These are phyloP conservation scores for Troilus luridus DNA, from an alignment of 2,888 invertebrate genomes.

Conservation along the genomic window DNA sequence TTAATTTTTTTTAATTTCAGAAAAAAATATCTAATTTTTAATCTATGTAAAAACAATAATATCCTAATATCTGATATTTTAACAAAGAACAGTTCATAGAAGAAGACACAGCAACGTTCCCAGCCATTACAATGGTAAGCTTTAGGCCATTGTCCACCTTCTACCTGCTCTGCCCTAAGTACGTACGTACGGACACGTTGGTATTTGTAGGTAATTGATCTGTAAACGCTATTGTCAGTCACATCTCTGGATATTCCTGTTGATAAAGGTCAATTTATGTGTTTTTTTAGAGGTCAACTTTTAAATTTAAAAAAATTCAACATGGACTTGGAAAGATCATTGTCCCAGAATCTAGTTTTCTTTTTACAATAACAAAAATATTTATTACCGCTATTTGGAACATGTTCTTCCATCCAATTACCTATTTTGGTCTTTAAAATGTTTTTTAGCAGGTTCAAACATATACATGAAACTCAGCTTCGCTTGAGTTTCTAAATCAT, in stretches of 20 bases:
- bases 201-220: conserved; percentile 1
- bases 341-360: not conserved
- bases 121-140: not conserved
- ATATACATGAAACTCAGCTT: no score
- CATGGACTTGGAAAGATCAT: not conserved
- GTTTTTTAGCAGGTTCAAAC: no score
- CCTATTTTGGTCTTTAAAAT: no score
- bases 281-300: not conserved
- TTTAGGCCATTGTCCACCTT: not conserved
- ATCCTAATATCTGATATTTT: not conserved
- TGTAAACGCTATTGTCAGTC: not conserved
- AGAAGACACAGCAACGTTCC: not conserved
- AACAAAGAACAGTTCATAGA: not conserved
- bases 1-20: no score
- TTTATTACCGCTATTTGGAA: no score
- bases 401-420: no score
- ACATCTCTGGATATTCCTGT: not conserved
- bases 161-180: not conserved
- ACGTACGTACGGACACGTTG: not conserved
- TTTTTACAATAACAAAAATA: not conserved
- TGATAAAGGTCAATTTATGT: not conserved
- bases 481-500: no score
- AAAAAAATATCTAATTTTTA: no score
- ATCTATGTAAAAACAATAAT: no score
- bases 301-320: not conserved